Percentiles rank a stretch among this genome's conserved stretches.
Evolutionary conservation across 2,888 invertebrate genomes (phyloP).

Genomic region (Limnephilus lunatus): DNA sequence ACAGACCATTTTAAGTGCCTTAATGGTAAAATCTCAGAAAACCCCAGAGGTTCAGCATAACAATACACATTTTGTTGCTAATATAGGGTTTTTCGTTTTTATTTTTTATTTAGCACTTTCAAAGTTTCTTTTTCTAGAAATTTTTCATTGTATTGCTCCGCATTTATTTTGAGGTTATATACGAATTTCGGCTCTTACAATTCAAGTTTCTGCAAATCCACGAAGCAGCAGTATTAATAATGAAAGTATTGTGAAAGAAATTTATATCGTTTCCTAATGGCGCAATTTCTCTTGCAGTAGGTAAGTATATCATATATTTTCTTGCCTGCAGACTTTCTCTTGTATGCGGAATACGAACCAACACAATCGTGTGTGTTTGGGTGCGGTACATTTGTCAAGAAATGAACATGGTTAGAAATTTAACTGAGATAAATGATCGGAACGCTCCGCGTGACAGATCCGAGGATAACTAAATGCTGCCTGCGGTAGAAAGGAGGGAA

Average conservation of each 20-base stretch:
- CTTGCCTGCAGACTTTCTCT: neutral
- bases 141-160: neutral
- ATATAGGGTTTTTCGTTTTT: no score
- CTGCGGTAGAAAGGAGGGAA: neutral
- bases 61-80: no score
- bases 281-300: neutral
- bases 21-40: no score
- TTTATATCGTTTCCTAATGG: neutral
- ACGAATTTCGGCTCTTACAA: neutral
- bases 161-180: neutral
- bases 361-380: neutral
- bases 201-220: neutral
- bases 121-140: no score
- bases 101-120: no score
- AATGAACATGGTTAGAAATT: conserved; percentile 56
- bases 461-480: conserved; percentile 39
- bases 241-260: neutral
- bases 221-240: neutral
- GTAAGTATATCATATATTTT: neutral
- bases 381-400: conserved; percentile 53
- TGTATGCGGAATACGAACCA: neutral
- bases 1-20: no score
- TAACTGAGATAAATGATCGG: conserved; percentile 58
- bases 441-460: conserved; percentile 50
- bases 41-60: no score